Conservation (phyloP, 2,797 vertebrate genomes). For the Rhabdophis nuchalis region DNA sequence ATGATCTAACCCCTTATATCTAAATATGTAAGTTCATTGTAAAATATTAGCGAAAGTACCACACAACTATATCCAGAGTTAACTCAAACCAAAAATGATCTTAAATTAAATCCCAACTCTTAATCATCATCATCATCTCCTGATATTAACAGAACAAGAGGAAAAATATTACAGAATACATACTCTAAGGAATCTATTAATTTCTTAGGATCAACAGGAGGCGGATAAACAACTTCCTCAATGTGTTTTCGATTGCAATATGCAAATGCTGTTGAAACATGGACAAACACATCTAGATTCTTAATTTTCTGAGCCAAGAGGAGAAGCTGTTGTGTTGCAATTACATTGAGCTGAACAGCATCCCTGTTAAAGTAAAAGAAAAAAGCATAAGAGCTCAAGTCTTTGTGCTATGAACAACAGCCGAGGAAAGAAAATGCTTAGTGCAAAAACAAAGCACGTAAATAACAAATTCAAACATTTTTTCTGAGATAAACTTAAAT, state of each 20-base stretch:
- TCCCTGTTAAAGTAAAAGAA: conserved; percentile 75
- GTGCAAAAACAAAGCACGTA: background rate
- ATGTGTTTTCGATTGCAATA: conserved; percentile 93
- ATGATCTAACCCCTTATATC: background rate
- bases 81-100: background rate
- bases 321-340: conserved; percentile 89
- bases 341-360: conserved; percentile 92
- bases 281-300: conserved; percentile 89
- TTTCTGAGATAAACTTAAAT: background rate
- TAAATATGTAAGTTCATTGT: background rate
- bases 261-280: conserved; percentile 93
- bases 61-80: background rate
- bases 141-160: background rate
- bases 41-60: background rate
- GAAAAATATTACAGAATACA: conserved; percentile 51
- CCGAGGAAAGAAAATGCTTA: background rate
- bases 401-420: background rate
- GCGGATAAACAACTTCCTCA: conserved; percentile 89
- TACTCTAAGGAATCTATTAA: conserved; percentile 93
- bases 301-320: conserved; percentile 87
- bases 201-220: conserved; percentile 90
- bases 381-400: background rate
- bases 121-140: background rate
- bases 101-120: background rate
- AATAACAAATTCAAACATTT: background rate